Conservation (phyloP, 2,888 invertebrate species). For the Nemotelus nigrinus region DNA sequence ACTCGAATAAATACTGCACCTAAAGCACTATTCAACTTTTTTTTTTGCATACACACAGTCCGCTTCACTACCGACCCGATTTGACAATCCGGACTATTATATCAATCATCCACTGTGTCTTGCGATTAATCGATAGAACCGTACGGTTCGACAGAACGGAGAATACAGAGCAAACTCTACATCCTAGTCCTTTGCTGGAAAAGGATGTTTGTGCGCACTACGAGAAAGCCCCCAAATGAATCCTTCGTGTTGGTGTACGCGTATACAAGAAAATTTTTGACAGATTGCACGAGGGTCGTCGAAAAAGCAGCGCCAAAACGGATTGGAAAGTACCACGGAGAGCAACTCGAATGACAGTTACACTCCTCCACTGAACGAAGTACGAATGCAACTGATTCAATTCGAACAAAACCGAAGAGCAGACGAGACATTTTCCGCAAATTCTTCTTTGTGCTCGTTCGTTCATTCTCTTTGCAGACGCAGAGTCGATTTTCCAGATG, state of each 20-base stretch:
- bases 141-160: background rate
- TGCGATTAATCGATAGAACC: conserved; percentile 29
- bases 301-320: background rate
- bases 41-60: background rate
- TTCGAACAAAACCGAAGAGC: no score
- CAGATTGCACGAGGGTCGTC: no score
- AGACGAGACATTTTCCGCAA: no score
- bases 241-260: no score
- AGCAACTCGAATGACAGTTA: background rate
- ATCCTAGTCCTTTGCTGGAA: background rate
- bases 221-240: background rate
- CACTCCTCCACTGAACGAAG: background rate
- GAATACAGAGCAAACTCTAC: background rate
- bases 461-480: no score
- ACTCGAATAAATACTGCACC: background rate
- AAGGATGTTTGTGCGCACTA: conserved; percentile 19
- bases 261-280: no score
- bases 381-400: no score
- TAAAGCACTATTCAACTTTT: background rate
- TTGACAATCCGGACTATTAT: background rate
- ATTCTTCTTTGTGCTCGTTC: no score
- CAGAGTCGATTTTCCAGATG: no score
- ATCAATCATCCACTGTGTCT: conserved; percentile 13
- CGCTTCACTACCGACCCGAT: background rate
- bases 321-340: background rate